phyloP scores from a whole-genome alignment of 2,797 vertebrate species.

The Notamacropus eugenii region DNA sequence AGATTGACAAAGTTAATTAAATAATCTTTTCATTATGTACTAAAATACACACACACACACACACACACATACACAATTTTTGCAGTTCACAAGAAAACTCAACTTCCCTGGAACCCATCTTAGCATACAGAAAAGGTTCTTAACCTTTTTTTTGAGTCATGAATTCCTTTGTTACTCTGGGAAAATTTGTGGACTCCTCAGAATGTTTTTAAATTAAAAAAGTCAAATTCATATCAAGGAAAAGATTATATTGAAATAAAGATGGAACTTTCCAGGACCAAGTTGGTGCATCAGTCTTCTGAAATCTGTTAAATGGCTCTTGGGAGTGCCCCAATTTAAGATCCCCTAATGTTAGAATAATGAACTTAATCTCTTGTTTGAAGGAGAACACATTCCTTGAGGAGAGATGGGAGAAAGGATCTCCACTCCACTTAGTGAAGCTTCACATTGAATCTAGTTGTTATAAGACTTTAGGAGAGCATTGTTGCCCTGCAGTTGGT shows the following conservation, averaged over 20 bases:
- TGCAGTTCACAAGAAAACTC: neutral
- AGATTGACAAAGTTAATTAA: neutral
- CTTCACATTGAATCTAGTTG: slow-evolving; percentile 1
- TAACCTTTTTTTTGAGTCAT: neutral
- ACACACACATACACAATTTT: neutral
- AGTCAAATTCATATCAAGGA: neutral
- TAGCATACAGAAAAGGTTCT: neutral
- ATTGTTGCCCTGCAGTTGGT: neutral
- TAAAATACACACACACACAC: neutral
- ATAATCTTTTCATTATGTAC: neutral
- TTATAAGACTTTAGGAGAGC: slow-evolving; percentile 30
- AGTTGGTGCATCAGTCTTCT: neutral
- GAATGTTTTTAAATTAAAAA: neutral
- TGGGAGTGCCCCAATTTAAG: neutral
- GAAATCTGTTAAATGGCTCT: slow-evolving; percentile 2
- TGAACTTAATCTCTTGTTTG: slow-evolving; percentile 8
- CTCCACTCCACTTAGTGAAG: neutral
- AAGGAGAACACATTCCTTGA: neutral
- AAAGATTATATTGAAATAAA: slow-evolving; percentile 35
- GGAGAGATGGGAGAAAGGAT: slow-evolving; percentile 10
- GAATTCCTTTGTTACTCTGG: neutral
- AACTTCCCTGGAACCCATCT: neutral
- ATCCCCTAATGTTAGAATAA: neutral
- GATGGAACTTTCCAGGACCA: neutral
- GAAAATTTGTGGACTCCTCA: neutral